Percentiles rank a stretch among this genome's conserved stretches.
phyloP scores from a whole-genome alignment of 2,888 invertebrate species.

The Theristus sp. region DNA sequence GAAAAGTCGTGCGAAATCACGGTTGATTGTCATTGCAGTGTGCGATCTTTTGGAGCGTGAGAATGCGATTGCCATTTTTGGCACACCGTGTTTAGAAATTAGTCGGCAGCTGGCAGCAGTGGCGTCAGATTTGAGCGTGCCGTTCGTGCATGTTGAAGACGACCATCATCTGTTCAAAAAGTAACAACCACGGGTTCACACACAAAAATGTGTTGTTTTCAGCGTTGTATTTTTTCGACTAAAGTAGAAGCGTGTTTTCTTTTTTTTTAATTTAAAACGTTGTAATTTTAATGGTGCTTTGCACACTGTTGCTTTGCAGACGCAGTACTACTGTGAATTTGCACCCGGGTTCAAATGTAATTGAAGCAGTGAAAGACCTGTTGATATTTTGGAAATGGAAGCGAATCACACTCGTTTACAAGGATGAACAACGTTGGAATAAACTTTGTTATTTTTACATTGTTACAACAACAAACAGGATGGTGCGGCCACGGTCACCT shows the following conservation, averaged over 20 bases:
- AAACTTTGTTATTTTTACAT: too few species aligned
- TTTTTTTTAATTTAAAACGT: too few species aligned
- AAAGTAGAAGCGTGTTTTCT: too few species aligned
- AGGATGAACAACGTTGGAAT: neutral
- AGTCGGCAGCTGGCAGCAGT: neutral
- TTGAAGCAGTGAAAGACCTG: neutral
- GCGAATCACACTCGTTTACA: neutral
- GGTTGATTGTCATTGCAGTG: too few species aligned
- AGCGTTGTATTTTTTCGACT: too few species aligned
- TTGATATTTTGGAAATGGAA: neutral
- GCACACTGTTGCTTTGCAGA: too few species aligned
- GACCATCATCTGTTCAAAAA: neutral
- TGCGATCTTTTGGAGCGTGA: neutral
- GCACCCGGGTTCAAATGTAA: neutral
- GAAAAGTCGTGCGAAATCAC: too few species aligned
- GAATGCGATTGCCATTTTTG: neutral
- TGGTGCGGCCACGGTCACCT: too few species aligned
- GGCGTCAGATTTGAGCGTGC: neutral
- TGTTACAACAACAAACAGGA: too few species aligned
- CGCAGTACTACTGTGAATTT: neutral
- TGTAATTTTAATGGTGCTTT: too few species aligned
- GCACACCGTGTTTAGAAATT: neutral
- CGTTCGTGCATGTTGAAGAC: neutral
- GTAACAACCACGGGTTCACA: too few species aligned
- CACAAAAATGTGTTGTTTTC: too few species aligned